A percentile compares a stretch with the other conserved stretches of the same genome.
These are phyloP conservation scores for Macrotrachela quadricornifera DNA, from an alignment of 1,140 invertebrate genomes.

Conservation along the genomic window DNA sequence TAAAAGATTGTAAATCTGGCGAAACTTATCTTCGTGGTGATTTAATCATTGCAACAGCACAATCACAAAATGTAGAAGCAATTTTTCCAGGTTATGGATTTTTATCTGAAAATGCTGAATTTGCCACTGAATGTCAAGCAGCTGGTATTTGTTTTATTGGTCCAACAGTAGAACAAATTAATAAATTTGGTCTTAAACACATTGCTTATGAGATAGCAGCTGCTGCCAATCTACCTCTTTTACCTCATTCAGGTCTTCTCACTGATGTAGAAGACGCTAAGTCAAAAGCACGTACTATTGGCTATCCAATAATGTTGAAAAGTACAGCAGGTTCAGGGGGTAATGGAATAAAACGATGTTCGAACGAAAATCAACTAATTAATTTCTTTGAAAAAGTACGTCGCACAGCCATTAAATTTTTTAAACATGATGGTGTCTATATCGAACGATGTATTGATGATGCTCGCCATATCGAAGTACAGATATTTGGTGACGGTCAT, in stretches of 20 bases:
- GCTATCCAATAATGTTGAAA: constrained; percentile 94
- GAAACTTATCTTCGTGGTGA: constrained; percentile 71
- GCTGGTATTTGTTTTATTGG: constrained; percentile 29
- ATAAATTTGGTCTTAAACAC: constrained; percentile 30
- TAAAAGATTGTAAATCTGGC: constrained; percentile 60
- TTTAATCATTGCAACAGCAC: constrained; percentile 63
- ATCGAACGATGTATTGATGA: constrained; percentile 67
- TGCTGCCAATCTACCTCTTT: no score
- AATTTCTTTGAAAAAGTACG: constrained; percentile 72
- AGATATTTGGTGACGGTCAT: constrained; percentile 41
- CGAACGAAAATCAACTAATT: constrained; percentile 53
- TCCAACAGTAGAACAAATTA: constrained; percentile 10
- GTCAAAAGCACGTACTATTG: constrained; percentile 57
- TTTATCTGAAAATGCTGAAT: constrained; percentile 32
- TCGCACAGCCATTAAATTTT: constrained; percentile 75
- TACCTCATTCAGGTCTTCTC: no score
- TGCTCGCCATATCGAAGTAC: constrained; percentile 59
- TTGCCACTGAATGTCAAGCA: constrained; percentile 26
- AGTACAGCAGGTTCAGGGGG: constrained; percentile 85
- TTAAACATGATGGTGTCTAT: constrained; percentile 68
- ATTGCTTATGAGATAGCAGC: no score
- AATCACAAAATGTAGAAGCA: constrained; percentile 49
- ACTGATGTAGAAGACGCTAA: constrained; percentile 44
- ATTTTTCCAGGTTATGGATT: constrained; percentile 36
- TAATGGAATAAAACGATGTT: constrained; percentile 82